Percentiles rank a stretch among this genome's conserved stretches.
phyloP scores from a whole-genome alignment of 2,113 vertebrate genomes.

The Dendrocopos noguchii region DNA sequence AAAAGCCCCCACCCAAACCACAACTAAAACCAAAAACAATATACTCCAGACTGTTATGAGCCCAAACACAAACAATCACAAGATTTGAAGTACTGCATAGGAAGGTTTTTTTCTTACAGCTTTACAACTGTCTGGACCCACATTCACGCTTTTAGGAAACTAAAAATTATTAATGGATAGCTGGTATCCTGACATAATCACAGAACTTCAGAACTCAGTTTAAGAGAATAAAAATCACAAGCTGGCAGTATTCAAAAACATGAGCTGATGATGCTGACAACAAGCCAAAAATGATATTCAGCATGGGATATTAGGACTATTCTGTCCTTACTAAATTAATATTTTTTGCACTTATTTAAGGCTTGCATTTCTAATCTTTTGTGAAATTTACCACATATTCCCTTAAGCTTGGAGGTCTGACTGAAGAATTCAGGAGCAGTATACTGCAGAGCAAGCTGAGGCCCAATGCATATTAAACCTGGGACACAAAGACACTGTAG shows the following conservation, averaged over 20 bases:
- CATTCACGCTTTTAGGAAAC: background rate
- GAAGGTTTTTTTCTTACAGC: background rate
- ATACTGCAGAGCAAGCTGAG: background rate
- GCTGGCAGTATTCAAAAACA: constrained; percentile 12
- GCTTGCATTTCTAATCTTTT: background rate
- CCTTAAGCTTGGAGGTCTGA: background rate
- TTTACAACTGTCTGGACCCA: background rate
- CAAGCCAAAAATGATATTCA: constrained; percentile 4
- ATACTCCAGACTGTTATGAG: background rate
- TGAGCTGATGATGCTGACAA: background rate
- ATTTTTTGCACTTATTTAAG: background rate
- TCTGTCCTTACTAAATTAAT: background rate
- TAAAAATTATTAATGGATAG: background rate
- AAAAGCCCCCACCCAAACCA: too few species aligned
- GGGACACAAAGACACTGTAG: background rate
- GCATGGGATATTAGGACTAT: background rate
- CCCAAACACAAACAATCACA: background rate
- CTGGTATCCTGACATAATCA: background rate
- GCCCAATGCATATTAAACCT: background rate
- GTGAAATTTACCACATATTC: background rate
- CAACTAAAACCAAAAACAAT: background rate
- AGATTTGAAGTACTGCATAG: background rate
- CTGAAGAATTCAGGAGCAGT: background rate
- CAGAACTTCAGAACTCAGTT: background rate
- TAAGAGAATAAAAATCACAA: background rate